Percentiles rank a stretch among this genome's conserved stretches.
These are phyloP conservation scores for Amitus sp. DNA, from an alignment of 2,888 invertebrate genomes.

Conservation along the genomic window DNA sequence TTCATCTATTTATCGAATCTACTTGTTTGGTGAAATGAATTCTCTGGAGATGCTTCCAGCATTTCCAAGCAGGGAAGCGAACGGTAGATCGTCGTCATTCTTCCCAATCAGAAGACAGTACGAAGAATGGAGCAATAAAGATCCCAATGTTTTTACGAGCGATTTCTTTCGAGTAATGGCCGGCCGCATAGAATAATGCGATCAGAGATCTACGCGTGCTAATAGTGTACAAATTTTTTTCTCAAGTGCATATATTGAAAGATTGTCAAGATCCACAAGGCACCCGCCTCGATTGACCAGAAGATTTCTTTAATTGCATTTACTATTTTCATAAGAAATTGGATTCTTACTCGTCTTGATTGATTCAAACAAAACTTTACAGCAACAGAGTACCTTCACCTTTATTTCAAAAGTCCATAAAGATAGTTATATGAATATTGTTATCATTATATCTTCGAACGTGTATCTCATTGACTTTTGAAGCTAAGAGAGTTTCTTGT, in stretches of 20 bases:
- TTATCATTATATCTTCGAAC: too few species aligned
- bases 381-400: too few species aligned
- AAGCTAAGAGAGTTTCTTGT: too few species aligned
- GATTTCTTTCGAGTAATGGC: slow-evolving; percentile 54
- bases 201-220: slow-evolving; percentile 54
- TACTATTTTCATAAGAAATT: too few species aligned
- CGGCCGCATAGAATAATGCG: slow-evolving; percentile 51
- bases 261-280: slow-evolving; percentile 39
- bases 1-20: slow-evolving; percentile 3
- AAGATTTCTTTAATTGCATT: too few species aligned
- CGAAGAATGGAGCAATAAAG: slow-evolving; percentile 56
- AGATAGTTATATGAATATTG: too few species aligned
- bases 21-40: neutral
- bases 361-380: too few species aligned
- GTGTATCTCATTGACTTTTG: too few species aligned
- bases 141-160: slow-evolving; percentile 50
- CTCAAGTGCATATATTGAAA: slow-evolving; percentile 51
- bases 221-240: slow-evolving; percentile 58
- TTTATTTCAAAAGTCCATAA: too few species aligned
- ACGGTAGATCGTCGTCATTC: slow-evolving; percentile 24
- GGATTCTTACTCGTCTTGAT: too few species aligned
- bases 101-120: slow-evolving; percentile 38
- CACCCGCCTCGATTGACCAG: too few species aligned
- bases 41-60: slow-evolving; percentile 1
- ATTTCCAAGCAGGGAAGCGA: slow-evolving; percentile 1